phyloP scores from a whole-genome alignment of 1,140 invertebrate genomes.

The Capitella teleta region DNA sequence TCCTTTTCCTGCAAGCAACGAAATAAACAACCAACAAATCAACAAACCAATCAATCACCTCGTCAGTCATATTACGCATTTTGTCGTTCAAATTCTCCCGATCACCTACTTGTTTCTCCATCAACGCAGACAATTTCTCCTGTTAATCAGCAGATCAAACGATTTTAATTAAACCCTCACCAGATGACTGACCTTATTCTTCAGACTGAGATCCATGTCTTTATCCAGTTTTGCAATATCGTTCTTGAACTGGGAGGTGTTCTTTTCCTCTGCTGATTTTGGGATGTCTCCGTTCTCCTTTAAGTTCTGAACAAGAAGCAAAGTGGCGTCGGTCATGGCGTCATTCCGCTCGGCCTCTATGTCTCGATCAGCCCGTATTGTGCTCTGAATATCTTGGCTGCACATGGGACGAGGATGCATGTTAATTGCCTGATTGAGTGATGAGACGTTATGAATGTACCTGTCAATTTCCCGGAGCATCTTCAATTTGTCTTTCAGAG shows the following conservation, averaged over 20 bases:
- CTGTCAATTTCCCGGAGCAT: slow-evolving; percentile 33
- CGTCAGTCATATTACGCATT: background rate
- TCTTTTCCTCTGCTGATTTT: slow-evolving; percentile 17
- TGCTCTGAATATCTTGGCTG: slow-evolving; percentile 29
- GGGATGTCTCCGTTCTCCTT: slow-evolving; percentile 29
- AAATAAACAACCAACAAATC: slow-evolving; percentile 6
- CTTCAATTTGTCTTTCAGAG: slow-evolving; percentile 28
- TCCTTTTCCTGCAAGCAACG: slow-evolving; percentile 15
- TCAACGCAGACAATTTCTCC: background rate
- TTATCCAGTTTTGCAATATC: slow-evolving; percentile 20
- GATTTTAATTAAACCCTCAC: background rate
- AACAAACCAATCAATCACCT: background rate
- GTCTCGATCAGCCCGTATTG: slow-evolving; percentile 25
- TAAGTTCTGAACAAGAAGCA: slow-evolving; percentile 13
- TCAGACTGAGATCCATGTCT: slow-evolving; percentile 26
- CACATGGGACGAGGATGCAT: too few species aligned
- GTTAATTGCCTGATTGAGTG: too few species aligned
- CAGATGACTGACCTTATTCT: slow-evolving; percentile 27
- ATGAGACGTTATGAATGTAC: slow-evolving; percentile 17
- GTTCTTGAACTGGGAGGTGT: slow-evolving; percentile 15
- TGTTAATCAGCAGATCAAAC: background rate
- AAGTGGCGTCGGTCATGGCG: slow-evolving; percentile 15
- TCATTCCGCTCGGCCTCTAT: slow-evolving; percentile 28
- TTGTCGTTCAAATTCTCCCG: background rate
- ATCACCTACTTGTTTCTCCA: slow-evolving; percentile 3